Evolutionary conservation across 2,113 vertebrate genomes (phyloP).

Genomic region (Colinus virginianus): DNA sequence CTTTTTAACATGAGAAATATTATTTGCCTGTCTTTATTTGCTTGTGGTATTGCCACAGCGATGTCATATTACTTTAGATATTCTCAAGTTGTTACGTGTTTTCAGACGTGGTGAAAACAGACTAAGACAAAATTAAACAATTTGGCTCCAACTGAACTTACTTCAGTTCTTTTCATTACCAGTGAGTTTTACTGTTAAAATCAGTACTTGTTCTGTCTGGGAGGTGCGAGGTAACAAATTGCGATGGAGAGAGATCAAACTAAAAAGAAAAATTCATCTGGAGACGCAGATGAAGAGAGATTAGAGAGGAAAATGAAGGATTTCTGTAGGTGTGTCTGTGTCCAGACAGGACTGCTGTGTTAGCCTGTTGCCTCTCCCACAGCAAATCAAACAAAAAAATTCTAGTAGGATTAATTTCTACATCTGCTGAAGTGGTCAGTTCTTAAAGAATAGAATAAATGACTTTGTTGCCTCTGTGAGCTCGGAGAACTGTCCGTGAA

Average conservation of each 20-base stretch:
- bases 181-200: neutral
- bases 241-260: neutral
- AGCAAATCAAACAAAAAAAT: neutral
- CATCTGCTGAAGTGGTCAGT: neutral
- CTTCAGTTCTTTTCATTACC: neutral
- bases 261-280: neutral
- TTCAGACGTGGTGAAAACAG: neutral
- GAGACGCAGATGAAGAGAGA: neutral
- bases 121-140: neutral
- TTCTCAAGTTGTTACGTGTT: neutral
- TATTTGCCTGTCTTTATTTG: neutral
- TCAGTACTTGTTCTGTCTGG: neutral
- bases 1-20: neutral
- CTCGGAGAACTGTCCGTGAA: neutral
- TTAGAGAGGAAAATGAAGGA: neutral
- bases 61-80: neutral
- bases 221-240: neutral
- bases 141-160: neutral
- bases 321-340: neutral
- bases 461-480: neutral
- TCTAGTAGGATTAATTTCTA: neutral
- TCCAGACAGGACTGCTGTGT: neutral
- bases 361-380: neutral
- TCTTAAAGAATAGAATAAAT: slow-evolving; percentile 16
- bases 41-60: neutral